Conservation (phyloP, 1,140 invertebrate species). For the Anastatus disparis region DNA sequence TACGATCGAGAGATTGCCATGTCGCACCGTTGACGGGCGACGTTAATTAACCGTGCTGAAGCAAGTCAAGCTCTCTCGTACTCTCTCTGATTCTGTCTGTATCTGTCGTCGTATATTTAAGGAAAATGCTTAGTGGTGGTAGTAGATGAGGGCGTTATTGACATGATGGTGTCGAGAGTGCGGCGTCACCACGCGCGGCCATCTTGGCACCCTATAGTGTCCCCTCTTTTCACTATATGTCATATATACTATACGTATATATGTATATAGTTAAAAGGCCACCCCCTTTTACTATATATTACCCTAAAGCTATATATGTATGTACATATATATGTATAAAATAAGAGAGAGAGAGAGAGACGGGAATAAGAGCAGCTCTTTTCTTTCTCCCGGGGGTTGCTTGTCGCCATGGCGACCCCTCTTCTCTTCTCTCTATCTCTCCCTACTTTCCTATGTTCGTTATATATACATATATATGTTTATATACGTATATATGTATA, state of each 20-base stretch:
- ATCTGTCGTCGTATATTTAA: no score
- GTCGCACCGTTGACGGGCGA: constrained; percentile 30
- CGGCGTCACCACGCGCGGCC: no score
- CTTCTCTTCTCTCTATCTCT: constrained; percentile 14
- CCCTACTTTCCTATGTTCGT: background rate
- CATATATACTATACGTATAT: no score
- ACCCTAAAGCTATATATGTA: no score
- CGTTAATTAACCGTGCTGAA: constrained; percentile 23
- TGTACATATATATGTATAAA: no score
- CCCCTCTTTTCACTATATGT: no score
- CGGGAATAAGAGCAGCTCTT: constrained; percentile 48
- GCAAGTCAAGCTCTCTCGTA: no score
- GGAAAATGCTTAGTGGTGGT: background rate
- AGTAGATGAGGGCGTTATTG: constrained; percentile 59
- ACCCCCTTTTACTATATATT: no score
- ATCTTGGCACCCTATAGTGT: constrained; percentile 70
- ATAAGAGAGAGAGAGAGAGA: background rate
- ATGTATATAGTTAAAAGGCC: no score
- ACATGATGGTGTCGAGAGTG: constrained; percentile 70
- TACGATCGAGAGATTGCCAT: constrained; percentile 4
- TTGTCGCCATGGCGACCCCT: constrained; percentile 60
- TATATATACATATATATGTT: no score
- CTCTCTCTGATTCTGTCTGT: no score
- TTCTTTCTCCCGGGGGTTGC: constrained; percentile 50
- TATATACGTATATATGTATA: no score